phyloP scores from a whole-genome alignment of 1,140 invertebrate genomes.

The Spodoptera frugiperda region DNA sequence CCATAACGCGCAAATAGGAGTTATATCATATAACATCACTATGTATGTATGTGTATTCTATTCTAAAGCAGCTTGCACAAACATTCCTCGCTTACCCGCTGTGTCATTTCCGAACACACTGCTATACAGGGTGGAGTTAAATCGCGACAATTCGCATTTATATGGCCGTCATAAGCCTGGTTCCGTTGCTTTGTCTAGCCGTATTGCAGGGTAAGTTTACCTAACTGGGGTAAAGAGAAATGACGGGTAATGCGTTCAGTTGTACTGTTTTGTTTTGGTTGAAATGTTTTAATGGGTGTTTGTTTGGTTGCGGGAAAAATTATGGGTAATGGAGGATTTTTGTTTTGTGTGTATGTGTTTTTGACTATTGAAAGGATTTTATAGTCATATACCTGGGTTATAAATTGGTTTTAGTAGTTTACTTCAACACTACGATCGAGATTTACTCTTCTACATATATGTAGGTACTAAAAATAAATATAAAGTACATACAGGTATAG shows the following conservation, averaged over 20 bases:
- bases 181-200: constrained; percentile 69
- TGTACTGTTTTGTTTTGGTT: constrained; percentile 10
- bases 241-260: constrained; percentile 41
- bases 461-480: too few relatives aligned
- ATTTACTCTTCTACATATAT: too few relatives aligned
- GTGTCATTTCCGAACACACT: constrained; percentile 71
- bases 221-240: constrained; percentile 41
- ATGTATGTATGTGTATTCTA: not conserved
- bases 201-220: constrained; percentile 40
- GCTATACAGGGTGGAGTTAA: constrained; percentile 70
- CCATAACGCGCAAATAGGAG: not conserved
- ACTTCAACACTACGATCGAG: too few relatives aligned
- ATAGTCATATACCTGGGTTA: too few relatives aligned
- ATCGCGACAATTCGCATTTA: constrained; percentile 82
- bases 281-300: constrained; percentile 5
- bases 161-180: constrained; percentile 76
- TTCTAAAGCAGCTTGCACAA: constrained; percentile 21
- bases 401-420: too few relatives aligned
- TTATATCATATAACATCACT: not conserved
- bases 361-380: too few relatives aligned
- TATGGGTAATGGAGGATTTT: too few relatives aligned
- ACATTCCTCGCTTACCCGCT: constrained; percentile 17
- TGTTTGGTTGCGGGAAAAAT: not conserved
- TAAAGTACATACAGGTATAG: too few relatives aligned
- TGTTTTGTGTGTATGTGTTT: too few relatives aligned